Base-by-base conservation (phyloP, 2,797 vertebrate species). In the Eupleurogrammus muticus region DNA sequence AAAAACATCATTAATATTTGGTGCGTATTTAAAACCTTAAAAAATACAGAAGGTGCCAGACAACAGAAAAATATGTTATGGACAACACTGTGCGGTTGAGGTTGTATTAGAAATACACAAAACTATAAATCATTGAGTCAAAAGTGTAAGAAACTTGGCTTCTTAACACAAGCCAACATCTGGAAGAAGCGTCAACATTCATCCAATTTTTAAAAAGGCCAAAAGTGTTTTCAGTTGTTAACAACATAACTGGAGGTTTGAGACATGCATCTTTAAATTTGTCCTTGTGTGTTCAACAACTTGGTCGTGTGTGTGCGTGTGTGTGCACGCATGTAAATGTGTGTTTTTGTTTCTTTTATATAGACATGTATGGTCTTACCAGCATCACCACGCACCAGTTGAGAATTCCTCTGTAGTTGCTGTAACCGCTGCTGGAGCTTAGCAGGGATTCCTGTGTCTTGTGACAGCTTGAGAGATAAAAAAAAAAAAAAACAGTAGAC, bases 311-410 rank as follows among this genome's bases (percentile, higher is more conserved):
- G 14, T 61, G 13, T 60, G 52, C 35, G 46, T 24, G n/a, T n/a
- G n/a, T n/a, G n/a, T n/a, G n/a, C n/a, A n/a, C n/a, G 1, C 38
- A 2, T 51, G 51, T 46, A 3, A 28, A 0, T 36, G 11, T 60
- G 4, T 19, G 11, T 28, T 5, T 55, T 3, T 36, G 2, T 49
- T 11, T 49, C 42, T 21, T 54, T 9, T 28, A 4, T 35, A 32
- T 11, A 11, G 14, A 32, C 10, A 38, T 38, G n/a, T 2, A 28
- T 11, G 1, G 1, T 91, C 96, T 95, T 90, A 97, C 96, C 96
- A 97, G 91, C 96, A 97, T 97, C 40, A 97, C 95, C 73, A 97
- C 96, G 85, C 96, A 97, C 96, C 96, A 97, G 82, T 97, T 97
- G 83, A 97, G 93, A 81, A 97, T 83, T 57, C 96, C 96, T 48